Base-by-base conservation (phyloP, 2,113 vertebrate genomes). In the Dryoscopus gambensis region DNA sequence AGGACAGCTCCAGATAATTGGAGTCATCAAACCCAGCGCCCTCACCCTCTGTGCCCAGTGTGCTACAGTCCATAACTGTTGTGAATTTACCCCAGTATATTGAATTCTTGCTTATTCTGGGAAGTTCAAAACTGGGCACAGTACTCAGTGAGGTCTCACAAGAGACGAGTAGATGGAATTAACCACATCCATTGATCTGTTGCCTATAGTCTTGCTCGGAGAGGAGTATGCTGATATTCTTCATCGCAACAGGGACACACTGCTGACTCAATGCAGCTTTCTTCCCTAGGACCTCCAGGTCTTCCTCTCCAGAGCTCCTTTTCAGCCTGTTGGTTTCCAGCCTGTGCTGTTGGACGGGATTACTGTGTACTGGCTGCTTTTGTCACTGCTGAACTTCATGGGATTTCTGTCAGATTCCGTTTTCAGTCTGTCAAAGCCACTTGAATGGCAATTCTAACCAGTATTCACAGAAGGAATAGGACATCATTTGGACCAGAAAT, bases 241-340 rank as follows among this genome's bases (percentile, higher is more conserved):
- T 60, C 46, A n/a, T 35, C 0, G 0, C 40, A 64, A 73, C 17
- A 39, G 27, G 53, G 35, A 47, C 13, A 39, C 39, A 7, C 6
- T 42, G 42, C 18, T 77, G n/a, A n/a, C 44, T 76, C 25, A 40
- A 2, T 15, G 12, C 63, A 59, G 7, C 17, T 80, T 62, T 79
- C 33, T 39, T 44, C 13, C 5, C 24, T 40, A 15, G 28, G 52
- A 79, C 13, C 2, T 7, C 17, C 31, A 47, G 15, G 22, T 42
- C n/a, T 15, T 73, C 82, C 83, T 40, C 81, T 80, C 59, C 30
- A 82, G 40, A 89, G 20, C 6, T 84, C 9, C 23, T 73, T 83
- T 80, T 46, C 39, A 83, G 24, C 9, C 9, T 37, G 16, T 44
- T 87, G 31, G 21, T 77, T 46, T 84, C 59, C 44, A 56, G 24